A percentile compares a stretch with the other conserved stretches of the same genome.
These are phyloP conservation scores for Hetaerina americana DNA, from an alignment of 1,140 invertebrate species.

Conservation along the genomic window DNA sequence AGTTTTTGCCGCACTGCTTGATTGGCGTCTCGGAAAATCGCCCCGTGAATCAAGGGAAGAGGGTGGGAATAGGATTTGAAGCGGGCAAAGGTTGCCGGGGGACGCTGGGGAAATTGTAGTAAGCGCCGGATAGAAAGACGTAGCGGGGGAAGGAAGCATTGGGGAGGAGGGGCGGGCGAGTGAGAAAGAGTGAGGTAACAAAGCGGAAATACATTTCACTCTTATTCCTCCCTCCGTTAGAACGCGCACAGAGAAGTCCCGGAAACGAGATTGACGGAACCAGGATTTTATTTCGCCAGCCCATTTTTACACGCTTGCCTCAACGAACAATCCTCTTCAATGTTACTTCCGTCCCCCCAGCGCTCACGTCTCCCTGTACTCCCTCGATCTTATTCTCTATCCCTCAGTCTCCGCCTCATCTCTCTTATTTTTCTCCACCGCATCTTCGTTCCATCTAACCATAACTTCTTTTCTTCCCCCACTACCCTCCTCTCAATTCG, in stretches of 20 bases:
- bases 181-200: not conserved
- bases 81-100: no score
- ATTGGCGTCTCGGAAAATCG: not conserved
- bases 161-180: no score
- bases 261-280: not conserved
- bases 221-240: not conserved
- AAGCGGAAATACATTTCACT: not conserved
- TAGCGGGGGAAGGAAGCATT: no score
- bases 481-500: no score
- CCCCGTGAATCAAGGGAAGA: not conserved
- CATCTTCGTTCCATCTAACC: no score
- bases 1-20: not conserved
- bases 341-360: no score
- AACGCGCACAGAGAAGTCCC: not conserved
- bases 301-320: no score
- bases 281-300: not conserved
- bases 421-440: not conserved
- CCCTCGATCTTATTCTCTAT: not conserved
- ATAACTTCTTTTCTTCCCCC: no score
- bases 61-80: not conserved
- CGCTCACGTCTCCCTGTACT: no score
- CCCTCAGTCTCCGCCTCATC: not conserved
- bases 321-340: no score
- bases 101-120: no score
- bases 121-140: no score